A percentile compares a stretch with the other conserved stretches of the same genome.
Conservation (phyloP, 2,797 vertebrate species). For the Urocyon cinereoargenteus region DNA sequence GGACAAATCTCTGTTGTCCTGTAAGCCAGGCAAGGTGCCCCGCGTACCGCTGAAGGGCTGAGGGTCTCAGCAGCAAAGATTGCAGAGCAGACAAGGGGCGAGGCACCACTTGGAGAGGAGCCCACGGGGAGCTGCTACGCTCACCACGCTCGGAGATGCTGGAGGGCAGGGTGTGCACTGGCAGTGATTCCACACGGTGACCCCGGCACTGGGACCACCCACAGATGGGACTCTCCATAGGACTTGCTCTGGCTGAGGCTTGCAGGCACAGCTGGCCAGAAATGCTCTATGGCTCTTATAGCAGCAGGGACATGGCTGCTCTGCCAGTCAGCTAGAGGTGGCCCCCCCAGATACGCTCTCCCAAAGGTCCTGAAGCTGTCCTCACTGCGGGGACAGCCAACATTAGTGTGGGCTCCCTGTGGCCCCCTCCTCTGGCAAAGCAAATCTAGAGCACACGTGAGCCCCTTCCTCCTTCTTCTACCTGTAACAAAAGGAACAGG, state of each 20-base stretch:
- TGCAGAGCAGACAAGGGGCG: neutral
- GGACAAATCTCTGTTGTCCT: too few relatives aligned
- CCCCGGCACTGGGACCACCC: neutral
- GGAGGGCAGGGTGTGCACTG: neutral
- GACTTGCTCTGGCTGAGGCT: neutral
- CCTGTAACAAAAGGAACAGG: neutral
- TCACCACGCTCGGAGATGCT: neutral
- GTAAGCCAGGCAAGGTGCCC: neutral
- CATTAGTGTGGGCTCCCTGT: fast-evolving
- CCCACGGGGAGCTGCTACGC: neutral
- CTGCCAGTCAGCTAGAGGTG: neutral
- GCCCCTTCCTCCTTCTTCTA: neutral
- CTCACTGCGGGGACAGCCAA: neutral
- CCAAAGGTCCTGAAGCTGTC: neutral
- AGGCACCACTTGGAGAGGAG: neutral
- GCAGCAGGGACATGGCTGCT: neutral
- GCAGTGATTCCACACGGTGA: neutral
- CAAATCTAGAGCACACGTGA: neutral
- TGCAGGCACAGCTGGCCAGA: neutral
- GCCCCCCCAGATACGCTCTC: neutral
- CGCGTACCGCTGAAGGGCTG: neutral
- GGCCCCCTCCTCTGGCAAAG: neutral
- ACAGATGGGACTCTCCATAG: fast-evolving
- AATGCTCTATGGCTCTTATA: neutral
- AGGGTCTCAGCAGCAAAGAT: neutral